Conservation (phyloP, 1,140 invertebrate species). For the Choristoneura fumiferana region DNA sequence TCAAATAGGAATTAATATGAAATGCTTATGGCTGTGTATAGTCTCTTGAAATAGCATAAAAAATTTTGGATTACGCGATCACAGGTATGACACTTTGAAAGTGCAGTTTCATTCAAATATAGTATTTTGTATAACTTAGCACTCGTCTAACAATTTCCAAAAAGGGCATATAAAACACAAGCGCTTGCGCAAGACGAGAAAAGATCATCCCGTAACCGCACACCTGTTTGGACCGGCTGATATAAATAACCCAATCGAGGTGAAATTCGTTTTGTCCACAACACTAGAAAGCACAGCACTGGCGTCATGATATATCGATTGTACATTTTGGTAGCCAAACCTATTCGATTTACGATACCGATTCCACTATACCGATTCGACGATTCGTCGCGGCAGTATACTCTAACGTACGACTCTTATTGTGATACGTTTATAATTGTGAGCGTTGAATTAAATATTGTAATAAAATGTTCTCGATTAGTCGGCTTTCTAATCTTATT, state of each 20-base stretch:
- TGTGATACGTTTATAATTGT: constrained; percentile 11
- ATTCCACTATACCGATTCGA: constrained; percentile 40
- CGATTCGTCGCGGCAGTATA: constrained; percentile 15
- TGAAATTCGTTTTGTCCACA: constrained; percentile 63
- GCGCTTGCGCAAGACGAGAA: background rate
- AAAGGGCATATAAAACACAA: no score
- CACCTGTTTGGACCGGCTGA: constrained; percentile 55
- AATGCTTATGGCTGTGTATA: no score
- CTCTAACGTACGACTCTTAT: background rate
- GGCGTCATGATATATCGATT: constrained; percentile 36
- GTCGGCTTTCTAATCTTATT: background rate
- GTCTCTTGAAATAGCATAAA: no score
- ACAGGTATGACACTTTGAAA: no score
- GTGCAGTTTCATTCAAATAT: no score
- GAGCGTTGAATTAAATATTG: background rate
- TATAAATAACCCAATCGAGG: constrained; percentile 61
- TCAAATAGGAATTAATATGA: no score
- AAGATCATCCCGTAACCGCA: constrained; percentile 44
- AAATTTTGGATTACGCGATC: no score
- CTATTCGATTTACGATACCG: constrained; percentile 54
- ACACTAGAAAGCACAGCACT: constrained; percentile 52
- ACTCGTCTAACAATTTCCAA: no score
- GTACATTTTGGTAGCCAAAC: constrained; percentile 52
- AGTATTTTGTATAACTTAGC: no score
- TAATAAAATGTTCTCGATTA: background rate